Base-by-base conservation (phyloP, 1,140 invertebrate species). In the Platorchestia sp. region DNA sequence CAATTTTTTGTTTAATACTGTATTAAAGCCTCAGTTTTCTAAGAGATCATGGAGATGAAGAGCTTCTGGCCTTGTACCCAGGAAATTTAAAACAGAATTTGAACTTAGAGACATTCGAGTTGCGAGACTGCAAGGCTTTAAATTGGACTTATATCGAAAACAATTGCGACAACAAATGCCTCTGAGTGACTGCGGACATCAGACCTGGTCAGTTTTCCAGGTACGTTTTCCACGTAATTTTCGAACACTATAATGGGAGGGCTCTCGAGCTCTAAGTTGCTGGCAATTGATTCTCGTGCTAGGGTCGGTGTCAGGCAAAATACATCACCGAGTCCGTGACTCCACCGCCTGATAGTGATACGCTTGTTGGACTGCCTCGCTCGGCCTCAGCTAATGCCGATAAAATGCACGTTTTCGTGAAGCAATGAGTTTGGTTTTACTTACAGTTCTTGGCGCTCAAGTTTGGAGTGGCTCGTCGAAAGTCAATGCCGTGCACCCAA, bases 231-330 rank as follows among this genome's bases (percentile, higher is more conserved):
- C 27, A 44, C 14, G 41, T 43, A 89, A 44, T 89, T 93, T 93
- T 44, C 44, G 40, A 45, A 93, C 44, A 40, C 22, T 93, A 93
- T 93, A 45, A 47, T 47, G 45, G 91, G 45, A 45, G 91, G 91
- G 91, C 91, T 45, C 45, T 93, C 40, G 91, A 41, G 91, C 91
- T 40, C 91, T 45, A 93, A 93, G 45, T 93, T 93, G 91, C 45
- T 44, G 91, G 91, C 91, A 93, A 93, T 93, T 93, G 91, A 93
- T 93, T 93, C 91, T 93, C 43, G 91, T 93, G 91, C 91, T 93
- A n/a, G 91, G 91, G 91, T 44, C 40, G 45, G 91, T 93, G 91
- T 93, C 91, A 93, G 91, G 91, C 91, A 42, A 93, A 47, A 93
- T 93, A 93, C 91, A 93, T 93, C 91, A 93, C 91, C 91, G 36